Conservation (phyloP, 2,797 vertebrate species). For the Apogon hyalosoma region DNA sequence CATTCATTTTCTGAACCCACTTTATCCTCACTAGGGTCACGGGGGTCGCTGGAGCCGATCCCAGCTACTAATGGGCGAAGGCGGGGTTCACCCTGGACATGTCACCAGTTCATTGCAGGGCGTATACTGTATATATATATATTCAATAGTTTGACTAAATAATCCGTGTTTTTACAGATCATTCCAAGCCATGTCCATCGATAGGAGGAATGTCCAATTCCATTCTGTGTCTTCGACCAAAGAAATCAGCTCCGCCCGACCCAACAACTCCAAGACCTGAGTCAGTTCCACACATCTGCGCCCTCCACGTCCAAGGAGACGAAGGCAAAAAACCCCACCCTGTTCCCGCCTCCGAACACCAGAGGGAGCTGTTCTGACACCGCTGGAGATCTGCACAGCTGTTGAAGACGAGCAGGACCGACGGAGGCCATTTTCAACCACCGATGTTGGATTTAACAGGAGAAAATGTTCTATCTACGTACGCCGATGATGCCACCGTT, state of each 20-base stretch:
- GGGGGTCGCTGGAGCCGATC: too few species aligned
- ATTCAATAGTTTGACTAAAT: constrained; percentile 23
- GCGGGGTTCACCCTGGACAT: too few species aligned
- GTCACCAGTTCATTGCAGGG: too few species aligned
- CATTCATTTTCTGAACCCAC: too few species aligned
- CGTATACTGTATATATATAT: too few species aligned
- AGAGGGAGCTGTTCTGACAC: constrained; percentile 15
- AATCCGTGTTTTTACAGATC: constrained; percentile 53
- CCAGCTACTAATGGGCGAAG: too few species aligned
- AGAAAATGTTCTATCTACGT: constrained; percentile 10
- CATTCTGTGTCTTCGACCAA: constrained; percentile 44
- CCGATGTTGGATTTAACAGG: constrained; percentile 30
- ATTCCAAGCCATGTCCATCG: constrained; percentile 47
- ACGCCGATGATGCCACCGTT: constrained; percentile 32
- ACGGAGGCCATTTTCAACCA: background rate
- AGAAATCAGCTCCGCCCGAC: constrained; percentile 36
- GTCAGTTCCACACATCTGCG: constrained; percentile 18
- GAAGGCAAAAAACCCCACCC: too few species aligned
- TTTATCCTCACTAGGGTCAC: too few species aligned
- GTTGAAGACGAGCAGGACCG: constrained; percentile 6
- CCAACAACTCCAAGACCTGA: constrained; percentile 30
- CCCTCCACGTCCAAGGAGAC: background rate
- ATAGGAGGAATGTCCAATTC: constrained; percentile 21
- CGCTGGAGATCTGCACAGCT: constrained; percentile 6
- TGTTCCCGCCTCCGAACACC: constrained; percentile 24